Evolutionary conservation across 2,797 vertebrate genomes (phyloP).

Genomic region (Otolemur crassicaudatus): DNA sequence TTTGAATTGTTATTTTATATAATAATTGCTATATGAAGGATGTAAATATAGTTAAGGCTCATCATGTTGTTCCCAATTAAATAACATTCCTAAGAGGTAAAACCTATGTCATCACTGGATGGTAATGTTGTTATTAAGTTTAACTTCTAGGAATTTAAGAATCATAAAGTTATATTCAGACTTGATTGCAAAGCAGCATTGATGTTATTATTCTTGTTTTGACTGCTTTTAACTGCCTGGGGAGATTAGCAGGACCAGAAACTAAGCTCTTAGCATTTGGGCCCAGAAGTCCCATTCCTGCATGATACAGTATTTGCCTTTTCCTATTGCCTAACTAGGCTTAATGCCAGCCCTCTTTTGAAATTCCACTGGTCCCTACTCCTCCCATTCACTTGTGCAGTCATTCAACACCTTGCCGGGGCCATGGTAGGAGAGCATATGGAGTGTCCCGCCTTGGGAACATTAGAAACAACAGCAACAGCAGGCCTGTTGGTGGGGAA

Average conservation of each 20-base stretch:
- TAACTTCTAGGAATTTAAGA: neutral
- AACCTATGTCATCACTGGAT: neutral
- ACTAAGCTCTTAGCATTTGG: neutral
- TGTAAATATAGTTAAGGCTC: neutral
- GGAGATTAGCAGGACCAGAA: neutral
- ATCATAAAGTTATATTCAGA: neutral
- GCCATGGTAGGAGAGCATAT: constrained; percentile 74
- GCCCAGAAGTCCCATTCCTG: neutral
- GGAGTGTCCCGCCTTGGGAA: constrained; percentile 80
- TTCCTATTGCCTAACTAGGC: neutral
- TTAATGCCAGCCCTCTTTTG: neutral
- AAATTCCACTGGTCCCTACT: neutral
- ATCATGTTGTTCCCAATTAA: neutral
- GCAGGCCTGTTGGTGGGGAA: constrained; percentile 72
- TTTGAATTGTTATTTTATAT: neutral
- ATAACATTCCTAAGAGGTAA: neutral
- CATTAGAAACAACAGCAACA: constrained; percentile 73
- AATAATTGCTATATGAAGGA: neutral
- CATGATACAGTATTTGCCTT: neutral
- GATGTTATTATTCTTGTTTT: neutral
- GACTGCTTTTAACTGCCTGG: neutral
- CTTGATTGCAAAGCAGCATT: neutral
- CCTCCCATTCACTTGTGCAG: constrained; percentile 24
- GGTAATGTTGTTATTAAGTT: neutral
- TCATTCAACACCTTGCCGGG: constrained; percentile 57